A percentile compares a stretch with the other conserved stretches of the same genome.
Conservation (phyloP, 2,888 invertebrate genomes). For the Agonopterix arenella region DNA sequence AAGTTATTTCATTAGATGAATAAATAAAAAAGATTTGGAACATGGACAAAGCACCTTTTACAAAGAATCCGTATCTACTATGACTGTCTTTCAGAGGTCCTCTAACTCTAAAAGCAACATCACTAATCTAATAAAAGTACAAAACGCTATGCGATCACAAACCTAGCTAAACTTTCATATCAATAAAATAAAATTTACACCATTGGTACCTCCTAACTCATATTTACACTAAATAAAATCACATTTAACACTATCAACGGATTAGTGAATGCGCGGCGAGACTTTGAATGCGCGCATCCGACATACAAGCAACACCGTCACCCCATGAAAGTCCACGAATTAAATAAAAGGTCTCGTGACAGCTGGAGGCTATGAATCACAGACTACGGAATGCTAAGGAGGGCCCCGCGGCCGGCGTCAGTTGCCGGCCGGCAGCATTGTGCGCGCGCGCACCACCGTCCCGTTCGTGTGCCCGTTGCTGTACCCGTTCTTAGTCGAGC, state of each 20-base stretch:
- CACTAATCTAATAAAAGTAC: slow-evolving; percentile 44
- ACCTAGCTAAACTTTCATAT: slow-evolving; percentile 59
- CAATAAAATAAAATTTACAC: slow-evolving; percentile 68
- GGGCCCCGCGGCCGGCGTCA: slow-evolving; percentile 40
- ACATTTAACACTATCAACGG: slow-evolving; percentile 50
- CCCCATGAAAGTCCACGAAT: slow-evolving; percentile 21
- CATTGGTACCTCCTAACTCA: slow-evolving; percentile 55
- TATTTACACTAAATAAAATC: slow-evolving; percentile 71
- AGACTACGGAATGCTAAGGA: slow-evolving; percentile 40
- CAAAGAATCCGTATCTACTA: slow-evolving; percentile 9
- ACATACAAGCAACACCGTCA: slow-evolving; percentile 20
- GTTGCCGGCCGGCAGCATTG: slow-evolving; percentile 67
- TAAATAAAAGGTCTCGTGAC: slow-evolving; percentile 25
- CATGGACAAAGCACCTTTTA: slow-evolving; percentile 14
- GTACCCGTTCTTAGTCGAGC: slow-evolving; percentile 52
- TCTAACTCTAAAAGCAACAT: slow-evolving; percentile 37
- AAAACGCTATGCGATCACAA: slow-evolving; percentile 73
- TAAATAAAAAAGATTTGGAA: slow-evolving; percentile 8
- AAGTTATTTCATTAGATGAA: slow-evolving; percentile 18
- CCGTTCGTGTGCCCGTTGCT: slow-evolving; percentile 52
- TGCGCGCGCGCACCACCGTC: slow-evolving; percentile 41
- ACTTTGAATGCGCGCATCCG: neutral
- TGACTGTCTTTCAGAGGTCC: slow-evolving; percentile 22
- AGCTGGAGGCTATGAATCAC: slow-evolving; percentile 39
- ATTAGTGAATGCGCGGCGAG: neutral